Evolutionary conservation across 2,113 vertebrate species (phyloP), one percentile per base, ranked within the genome.

Genomic region (Pyxicephalus adspersus): DNA sequence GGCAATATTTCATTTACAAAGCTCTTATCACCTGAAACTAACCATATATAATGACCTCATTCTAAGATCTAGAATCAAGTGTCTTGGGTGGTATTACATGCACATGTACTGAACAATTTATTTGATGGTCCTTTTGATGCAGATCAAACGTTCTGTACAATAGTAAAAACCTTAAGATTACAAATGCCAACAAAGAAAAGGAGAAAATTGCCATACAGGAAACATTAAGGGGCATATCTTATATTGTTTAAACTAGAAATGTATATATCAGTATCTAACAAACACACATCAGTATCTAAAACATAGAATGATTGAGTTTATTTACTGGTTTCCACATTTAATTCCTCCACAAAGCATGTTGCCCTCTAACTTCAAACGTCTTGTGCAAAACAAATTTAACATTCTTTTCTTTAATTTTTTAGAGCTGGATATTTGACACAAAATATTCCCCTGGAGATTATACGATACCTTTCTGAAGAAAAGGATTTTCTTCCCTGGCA

Each of bases 401-500:
- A 76, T 73, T 82, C 52, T 65, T 52, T 85, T 89, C 15, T 87
- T 87, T 87, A 71, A 65, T 84, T 88, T 31, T 88, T 19, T 90
- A 98, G 98, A 90, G 98, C 97, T 50, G 97, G 97, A 64, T 97
- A 96, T 93, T 94, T 99, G 89, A 97, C 97, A 84, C 98, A 98
- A 89, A 94, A 94, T 84, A 90, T 99, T 79, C 96, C 97, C 64
- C 85, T 99, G 87, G 96, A 98, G 93, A 92, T 98, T 87, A 95
- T 99, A 89, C 92, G 90, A 87, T 99, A 99, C 86, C 91, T 99
- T 85, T 95, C 95, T 52, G 93, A 94, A 78, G 98, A 99, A 90
- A 94, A 92, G 80, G 95, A 97, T 92, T 99, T 99, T 90, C 94
- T 99, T 83, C 98, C 98, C 54, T 99, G 98, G 98, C 96, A 99